Conservation (phyloP, 1,140 invertebrate genomes). For the Drosophila gunungcola region DNA sequence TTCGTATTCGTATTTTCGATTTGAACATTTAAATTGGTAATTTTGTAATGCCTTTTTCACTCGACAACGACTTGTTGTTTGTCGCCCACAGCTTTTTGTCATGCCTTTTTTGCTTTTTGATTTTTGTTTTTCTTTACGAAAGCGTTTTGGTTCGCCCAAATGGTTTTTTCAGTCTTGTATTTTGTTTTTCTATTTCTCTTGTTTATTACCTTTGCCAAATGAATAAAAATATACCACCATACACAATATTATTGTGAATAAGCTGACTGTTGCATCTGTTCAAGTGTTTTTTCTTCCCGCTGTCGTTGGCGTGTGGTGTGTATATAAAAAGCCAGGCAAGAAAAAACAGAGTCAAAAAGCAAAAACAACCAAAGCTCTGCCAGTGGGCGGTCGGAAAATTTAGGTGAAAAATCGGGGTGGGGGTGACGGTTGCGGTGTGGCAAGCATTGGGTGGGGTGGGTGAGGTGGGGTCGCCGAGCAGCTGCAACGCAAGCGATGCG, state of each 20-base stretch:
- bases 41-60: constrained; percentile 43
- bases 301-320: constrained; percentile 64
- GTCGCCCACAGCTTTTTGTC: constrained; percentile 60
- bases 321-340: constrained; percentile 7
- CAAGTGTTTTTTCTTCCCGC: constrained; percentile 52
- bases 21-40: constrained; percentile 80
- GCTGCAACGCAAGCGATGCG: constrained; percentile 47
- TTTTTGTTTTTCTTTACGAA: constrained; percentile 31
- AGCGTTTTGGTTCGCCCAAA: constrained; percentile 60
- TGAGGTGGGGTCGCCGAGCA: constrained; percentile 60
- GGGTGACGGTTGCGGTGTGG: constrained; percentile 4
- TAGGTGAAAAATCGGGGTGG: constrained; percentile 33
- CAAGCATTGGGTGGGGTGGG: constrained; percentile 25
- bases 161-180: constrained; percentile 49
- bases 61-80: constrained; percentile 44
- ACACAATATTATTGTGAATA: constrained; percentile 77
- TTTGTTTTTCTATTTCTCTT: constrained; percentile 50
- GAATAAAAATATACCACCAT: constrained; percentile 82
- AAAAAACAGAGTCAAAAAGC: constrained; percentile 37
- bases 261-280: constrained; percentile 58
- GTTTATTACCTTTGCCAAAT: constrained; percentile 78
- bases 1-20: constrained; percentile 44
- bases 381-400: constrained; percentile 64
- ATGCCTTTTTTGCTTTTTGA: constrained; percentile 16
- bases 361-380: constrained; percentile 55